Evolutionary conservation across 2,797 vertebrate species (phyloP).

Genomic region (Scarus forsteni): DNA sequence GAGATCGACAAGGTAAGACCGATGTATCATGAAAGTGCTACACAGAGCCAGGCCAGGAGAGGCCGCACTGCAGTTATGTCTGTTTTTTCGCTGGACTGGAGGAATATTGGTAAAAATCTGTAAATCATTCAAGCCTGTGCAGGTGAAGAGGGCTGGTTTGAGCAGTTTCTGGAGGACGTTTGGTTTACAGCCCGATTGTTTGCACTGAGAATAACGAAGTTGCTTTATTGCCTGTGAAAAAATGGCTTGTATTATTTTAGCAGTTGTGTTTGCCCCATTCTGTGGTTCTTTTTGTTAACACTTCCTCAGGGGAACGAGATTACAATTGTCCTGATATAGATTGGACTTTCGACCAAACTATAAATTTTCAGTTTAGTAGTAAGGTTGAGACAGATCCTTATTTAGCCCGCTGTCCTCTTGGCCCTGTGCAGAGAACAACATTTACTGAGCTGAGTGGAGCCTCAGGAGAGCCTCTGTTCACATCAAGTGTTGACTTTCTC

Average conservation of each 20-base stretch:
- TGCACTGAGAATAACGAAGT: background rate
- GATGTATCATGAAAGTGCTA: background rate
- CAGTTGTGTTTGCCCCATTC: background rate
- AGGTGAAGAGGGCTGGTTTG: background rate
- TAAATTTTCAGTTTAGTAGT: slow-evolving; percentile 24
- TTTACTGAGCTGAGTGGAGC: slow-evolving; percentile 29
- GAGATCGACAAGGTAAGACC: slow-evolving; percentile 93
- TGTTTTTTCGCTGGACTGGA: background rate
- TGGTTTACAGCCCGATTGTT: too few relatives aligned
- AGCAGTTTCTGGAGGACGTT: too few relatives aligned
- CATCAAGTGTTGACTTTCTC: slow-evolving; percentile 38
- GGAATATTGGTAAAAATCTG: background rate
- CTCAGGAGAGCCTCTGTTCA: slow-evolving; percentile 40
- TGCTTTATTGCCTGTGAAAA: background rate
- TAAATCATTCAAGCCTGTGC: background rate
- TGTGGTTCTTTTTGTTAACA: background rate
- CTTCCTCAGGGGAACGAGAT: slow-evolving; percentile 3
- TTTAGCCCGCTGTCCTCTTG: slow-evolving; percentile 16
- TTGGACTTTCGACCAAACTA: slow-evolving; percentile 14
- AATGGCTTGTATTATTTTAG: background rate
- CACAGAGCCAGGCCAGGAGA: background rate
- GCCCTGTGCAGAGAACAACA: slow-evolving; percentile 35
- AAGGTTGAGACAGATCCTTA: slow-evolving; percentile 21
- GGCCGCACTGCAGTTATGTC: background rate
- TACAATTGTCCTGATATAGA: slow-evolving; percentile 1